These are phyloP conservation scores for Brachylomia viminalis DNA, from an alignment of 2,888 invertebrate species.

Conservation along the genomic window DNA sequence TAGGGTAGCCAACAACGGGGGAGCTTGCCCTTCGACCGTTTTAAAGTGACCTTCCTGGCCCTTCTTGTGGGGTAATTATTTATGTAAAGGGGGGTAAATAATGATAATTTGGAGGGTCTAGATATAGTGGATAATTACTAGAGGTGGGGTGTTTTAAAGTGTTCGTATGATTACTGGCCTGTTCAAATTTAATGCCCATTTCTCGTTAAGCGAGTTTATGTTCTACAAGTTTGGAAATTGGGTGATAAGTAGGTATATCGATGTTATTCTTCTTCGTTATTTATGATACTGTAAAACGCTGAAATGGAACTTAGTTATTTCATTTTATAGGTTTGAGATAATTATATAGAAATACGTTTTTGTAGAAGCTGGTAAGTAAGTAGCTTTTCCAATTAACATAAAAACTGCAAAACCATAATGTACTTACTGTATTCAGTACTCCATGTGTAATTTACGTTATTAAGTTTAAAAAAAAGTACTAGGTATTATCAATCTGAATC, in stretches of 20 bases:
- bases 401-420: background rate
- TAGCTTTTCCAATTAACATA: background rate
- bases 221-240: constrained; percentile 80
- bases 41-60: constrained; percentile 72
- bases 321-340: constrained; percentile 27
- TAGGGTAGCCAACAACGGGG: constrained; percentile 82
- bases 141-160: constrained; percentile 87
- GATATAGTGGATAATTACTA: constrained; percentile 75
- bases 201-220: constrained; percentile 76
- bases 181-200: constrained; percentile 88
- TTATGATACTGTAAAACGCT: constrained; percentile 27
- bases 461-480: no score
- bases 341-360: background rate
- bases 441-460: no score
- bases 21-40: constrained; percentile 82
- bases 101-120: constrained; percentile 70
- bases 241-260: constrained; percentile 70
- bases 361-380: no score
- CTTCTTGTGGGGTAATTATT: constrained; percentile 60
- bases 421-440: background rate
- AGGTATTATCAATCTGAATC: constrained; percentile 1
- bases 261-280: constrained; percentile 47
- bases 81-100: constrained; percentile 40
- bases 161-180: constrained; percentile 87
- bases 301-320: constrained; percentile 11